Base-by-base conservation (phyloP, 2,888 invertebrate species). In the Drosophila mimica region DNA sequence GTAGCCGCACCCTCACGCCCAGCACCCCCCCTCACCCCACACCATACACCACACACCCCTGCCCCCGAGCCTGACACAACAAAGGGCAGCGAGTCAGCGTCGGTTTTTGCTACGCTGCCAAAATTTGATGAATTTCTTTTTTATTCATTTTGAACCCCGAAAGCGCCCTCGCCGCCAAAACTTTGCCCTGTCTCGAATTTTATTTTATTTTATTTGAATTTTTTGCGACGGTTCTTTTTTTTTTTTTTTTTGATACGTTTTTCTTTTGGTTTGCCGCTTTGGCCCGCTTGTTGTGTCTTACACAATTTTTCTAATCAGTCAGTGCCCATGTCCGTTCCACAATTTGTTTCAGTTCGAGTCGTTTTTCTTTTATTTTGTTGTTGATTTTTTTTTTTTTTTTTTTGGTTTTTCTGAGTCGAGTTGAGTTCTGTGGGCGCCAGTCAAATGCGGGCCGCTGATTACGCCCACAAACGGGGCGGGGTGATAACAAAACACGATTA, bases 61-160 rank as follows among this genome's bases (percentile, higher is more conserved):
- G 36, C 48, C 43, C 43, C 53, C 11, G 28, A 53, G 34, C 49
- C 43, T 48, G 65, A 54, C 61, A 76, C 51, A 71, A 75, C 80
- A 76, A 80, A 73, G 72, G 67, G 70, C 74, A 71, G 58, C 58
- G 67, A 64, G 61, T 59, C 65, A 57, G 56, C 67, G 34, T 61
- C 67, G 71, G 56, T 76, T 80, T 83, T 82, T 69, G 78, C 78
- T 80, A 72, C 81, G 82, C 82, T 89, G 76, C 85, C 88, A 74
- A 89, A 89, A 82, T 89, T 86, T 86, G 88, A 89, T 89, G 88
- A 89, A 87, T 86, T 89, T 80, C 82, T 82, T 88, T 89, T 89
- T 89, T 84, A 88, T 88, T 85, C 81, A 83, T 88, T 84, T 82
- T 46, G 53, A 46, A n/a, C 43, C 49, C 49, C 46, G 33, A 43